Evolutionary conservation across 2,888 invertebrate genomes (phyloP), one percentile per base, ranked within the genome.

Genomic region (Ellobium chinense): DNA sequence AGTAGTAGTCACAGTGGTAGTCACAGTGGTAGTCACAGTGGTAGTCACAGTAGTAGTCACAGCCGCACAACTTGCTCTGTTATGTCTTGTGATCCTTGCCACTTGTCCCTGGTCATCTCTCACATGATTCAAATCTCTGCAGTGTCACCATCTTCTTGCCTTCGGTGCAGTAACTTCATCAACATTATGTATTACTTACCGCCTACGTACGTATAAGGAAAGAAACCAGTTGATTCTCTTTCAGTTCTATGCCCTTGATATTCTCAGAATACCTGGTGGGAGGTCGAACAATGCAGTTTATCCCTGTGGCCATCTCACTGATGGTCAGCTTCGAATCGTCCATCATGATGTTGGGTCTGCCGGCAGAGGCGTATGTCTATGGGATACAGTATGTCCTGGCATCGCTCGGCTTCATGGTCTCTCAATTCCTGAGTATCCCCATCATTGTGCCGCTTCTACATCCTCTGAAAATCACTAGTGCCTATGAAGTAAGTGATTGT

Each of bases 321-420:
- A 83, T 89, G 81, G 89, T 87, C 27, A 88, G 88, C 7, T 89
- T 88, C 77, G 88, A 89, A 82, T 89, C 89, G 2, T 89, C 89
- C 69, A 88, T 89, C 24, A 87, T 89, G 88, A 85, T 89, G 85
- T 80, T 89, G 36, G 89, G 89, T 2, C 80, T 87, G 54, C 89
- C 89, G 1, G 88, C 89, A 0, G 89, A 89, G 79, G 80, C 83
- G 24, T 89, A 89, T 62, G 84, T 88, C 5, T 88, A 88, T 65
- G 89, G 89, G 0, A 69, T 87, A 0, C 87, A 88, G 72, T 83
- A 80, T 76, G 56, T 84, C 56, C 68, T 88, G 1, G 83, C 84
- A 2, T 82, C 80, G 12, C 7, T 86, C 3, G 88, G 88, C 2
- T 87, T 81, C 69, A 72, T 86, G 54, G 66, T 85, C 34, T 78